phyloP scores from a whole-genome alignment of 2,113 vertebrate species.

The Labeo rohita region DNA sequence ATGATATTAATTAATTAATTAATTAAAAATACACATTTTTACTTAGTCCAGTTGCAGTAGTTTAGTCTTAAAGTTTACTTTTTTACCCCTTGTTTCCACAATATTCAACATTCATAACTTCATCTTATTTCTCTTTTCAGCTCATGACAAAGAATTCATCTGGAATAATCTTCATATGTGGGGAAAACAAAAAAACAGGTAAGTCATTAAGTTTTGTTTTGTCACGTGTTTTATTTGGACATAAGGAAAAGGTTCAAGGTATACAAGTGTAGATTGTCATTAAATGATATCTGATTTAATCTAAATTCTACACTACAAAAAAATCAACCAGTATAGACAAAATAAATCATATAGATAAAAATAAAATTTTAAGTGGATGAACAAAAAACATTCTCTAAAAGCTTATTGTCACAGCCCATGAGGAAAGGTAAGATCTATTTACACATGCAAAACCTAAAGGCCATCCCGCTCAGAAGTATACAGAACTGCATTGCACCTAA shows the following conservation, averaged over 20 bases:
- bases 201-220: slow-evolving; percentile 50
- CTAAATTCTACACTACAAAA: slow-evolving; percentile 56
- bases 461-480: slow-evolving; percentile 24
- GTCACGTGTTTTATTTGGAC: slow-evolving; percentile 52
- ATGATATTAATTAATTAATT: neutral
- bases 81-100: neutral
- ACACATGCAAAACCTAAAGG: slow-evolving; percentile 61
- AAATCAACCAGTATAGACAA: slow-evolving; percentile 56
- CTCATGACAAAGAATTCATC: neutral
- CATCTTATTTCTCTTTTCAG: neutral
- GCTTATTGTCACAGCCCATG: slow-evolving; percentile 66
- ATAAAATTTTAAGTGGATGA: slow-evolving; percentile 68
- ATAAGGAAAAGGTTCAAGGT: slow-evolving; percentile 50
- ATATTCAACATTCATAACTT: neutral
- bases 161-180: neutral
- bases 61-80: neutral
- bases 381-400: slow-evolving; percentile 63
- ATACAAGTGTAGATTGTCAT: slow-evolving; percentile 66
- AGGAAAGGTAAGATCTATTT: slow-evolving; percentile 59
- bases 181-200: neutral
- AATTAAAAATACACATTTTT: neutral
- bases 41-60: neutral
- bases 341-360: slow-evolving; percentile 67
- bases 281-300: slow-evolving; percentile 51
- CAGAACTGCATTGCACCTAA: slow-evolving; percentile 31